These are phyloP conservation scores for Apolygus lucorum DNA, from an alignment of 1,140 invertebrate genomes.

Conservation along the genomic window DNA sequence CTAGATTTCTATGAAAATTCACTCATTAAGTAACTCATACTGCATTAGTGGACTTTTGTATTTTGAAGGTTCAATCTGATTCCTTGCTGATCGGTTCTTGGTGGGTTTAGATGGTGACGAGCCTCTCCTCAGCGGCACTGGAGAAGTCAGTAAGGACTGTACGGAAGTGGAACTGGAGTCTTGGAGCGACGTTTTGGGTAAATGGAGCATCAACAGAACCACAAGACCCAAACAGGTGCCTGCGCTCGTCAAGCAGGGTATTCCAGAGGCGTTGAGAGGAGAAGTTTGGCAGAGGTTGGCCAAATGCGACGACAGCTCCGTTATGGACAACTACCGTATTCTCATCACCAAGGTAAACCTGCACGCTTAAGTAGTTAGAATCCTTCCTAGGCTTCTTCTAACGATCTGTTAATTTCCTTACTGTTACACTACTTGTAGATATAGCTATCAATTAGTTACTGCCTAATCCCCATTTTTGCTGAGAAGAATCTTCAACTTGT, in stretches of 20 bases:
- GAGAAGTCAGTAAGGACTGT: constrained; percentile 92
- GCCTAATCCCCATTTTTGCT: too few relatives aligned
- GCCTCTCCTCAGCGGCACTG: constrained; percentile 89
- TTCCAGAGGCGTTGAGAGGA: constrained; percentile 90
- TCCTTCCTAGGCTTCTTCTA: too few relatives aligned
- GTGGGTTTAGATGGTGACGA: constrained; percentile 81
- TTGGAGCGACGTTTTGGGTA: constrained; percentile 82
- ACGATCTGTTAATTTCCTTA: too few relatives aligned
- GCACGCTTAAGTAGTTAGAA: too few relatives aligned
- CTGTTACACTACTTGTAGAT: too few relatives aligned
- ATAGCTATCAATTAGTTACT: too few relatives aligned
- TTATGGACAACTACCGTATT: constrained; percentile 85
- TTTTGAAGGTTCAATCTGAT: too few relatives aligned
- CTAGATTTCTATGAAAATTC: too few relatives aligned
- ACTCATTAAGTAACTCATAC: too few relatives aligned
- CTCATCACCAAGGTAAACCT: constrained; percentile 86
- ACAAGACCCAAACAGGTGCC: constrained; percentile 69
- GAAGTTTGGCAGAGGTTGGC: constrained; percentile 96
- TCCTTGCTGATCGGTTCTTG: too few relatives aligned
- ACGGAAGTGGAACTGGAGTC: constrained; percentile 81
- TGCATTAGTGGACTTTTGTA: too few relatives aligned
- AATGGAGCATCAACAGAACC: constrained; percentile 58
- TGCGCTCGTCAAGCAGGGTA: constrained; percentile 72
- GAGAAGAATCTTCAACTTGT: too few relatives aligned
- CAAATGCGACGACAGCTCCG: constrained; percentile 69